phyloP scores from a whole-genome alignment of 2,797 vertebrate species.

The Remorina albescens region DNA sequence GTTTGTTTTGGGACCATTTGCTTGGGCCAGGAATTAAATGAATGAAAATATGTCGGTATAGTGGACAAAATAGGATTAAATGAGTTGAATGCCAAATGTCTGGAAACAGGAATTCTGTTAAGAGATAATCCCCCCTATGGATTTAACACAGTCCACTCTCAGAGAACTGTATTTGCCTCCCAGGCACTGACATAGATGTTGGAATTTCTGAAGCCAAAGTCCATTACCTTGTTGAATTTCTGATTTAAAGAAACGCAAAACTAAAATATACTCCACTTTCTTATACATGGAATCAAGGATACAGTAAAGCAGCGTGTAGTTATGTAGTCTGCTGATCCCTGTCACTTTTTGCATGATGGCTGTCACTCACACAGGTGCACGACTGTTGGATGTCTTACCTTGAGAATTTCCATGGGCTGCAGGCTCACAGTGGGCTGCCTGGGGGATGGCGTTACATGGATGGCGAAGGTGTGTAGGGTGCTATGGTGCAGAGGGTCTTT shows the following conservation, averaged over 20 bases:
- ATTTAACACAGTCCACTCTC: slow-evolving; percentile 78
- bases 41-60: slow-evolving; percentile 88
- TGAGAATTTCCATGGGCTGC: slow-evolving; percentile 90
- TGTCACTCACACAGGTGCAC: not conserved
- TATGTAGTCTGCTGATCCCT: not conserved
- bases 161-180: slow-evolving; percentile 71
- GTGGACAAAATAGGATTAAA: slow-evolving; percentile 94
- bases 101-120: slow-evolving; percentile 86
- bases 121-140: slow-evolving; percentile 83
- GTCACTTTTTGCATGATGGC: not conserved
- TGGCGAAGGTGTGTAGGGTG: slow-evolving; percentile 75
- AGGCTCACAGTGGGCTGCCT: slow-evolving; percentile 82
- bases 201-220: slow-evolving; percentile 51
- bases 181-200: slow-evolving; percentile 52
- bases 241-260: slow-evolving; percentile 8
- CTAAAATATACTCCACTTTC: slow-evolving; percentile 1
- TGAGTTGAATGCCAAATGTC: slow-evolving; percentile 84
- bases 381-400: slow-evolving; percentile 82
- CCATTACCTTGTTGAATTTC: slow-evolving; percentile 20
- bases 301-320: not conserved
- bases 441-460: slow-evolving; percentile 83
- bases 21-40: slow-evolving; percentile 86
- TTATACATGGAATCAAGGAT: not conserved
- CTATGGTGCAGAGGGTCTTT: slow-evolving; percentile 32
- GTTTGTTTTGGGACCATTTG: slow-evolving; percentile 64